Conservation (phyloP, 2,113 vertebrate genomes). For the Muntiacus muntjak region DNA sequence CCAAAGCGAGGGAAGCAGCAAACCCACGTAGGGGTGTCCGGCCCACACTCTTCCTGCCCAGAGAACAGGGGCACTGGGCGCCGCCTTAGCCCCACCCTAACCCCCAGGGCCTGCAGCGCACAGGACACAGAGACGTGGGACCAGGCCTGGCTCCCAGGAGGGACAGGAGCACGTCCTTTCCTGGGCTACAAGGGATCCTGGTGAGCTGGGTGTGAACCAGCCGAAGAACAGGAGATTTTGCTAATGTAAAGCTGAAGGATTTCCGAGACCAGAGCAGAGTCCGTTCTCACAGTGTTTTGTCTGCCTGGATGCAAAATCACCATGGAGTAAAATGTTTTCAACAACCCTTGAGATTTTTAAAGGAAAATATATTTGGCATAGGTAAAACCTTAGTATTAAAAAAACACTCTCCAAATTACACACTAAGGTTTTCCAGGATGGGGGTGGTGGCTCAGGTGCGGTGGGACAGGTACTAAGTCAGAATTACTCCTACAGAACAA, state of each 20-base stretch:
- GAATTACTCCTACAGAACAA: not conserved
- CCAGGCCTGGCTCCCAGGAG: not conserved
- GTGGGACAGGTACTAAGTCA: not conserved
- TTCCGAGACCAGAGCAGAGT: not conserved
- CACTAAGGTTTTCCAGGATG: not conserved
- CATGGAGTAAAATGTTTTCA: not conserved
- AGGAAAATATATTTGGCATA: not conserved
- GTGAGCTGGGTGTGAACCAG: not conserved
- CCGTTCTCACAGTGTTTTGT: not conserved
- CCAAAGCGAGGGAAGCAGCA: not conserved
- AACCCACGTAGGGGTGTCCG: too few species aligned
- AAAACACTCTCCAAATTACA: not conserved
- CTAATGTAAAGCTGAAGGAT: not conserved
- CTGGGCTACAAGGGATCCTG: not conserved
- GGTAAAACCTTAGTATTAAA: conserved; percentile 1
- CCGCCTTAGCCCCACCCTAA: not conserved
- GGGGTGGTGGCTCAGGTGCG: not conserved
- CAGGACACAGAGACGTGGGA: not conserved
- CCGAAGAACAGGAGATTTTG: not conserved
- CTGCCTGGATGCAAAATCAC: not conserved
- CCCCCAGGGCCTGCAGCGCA: not conserved
- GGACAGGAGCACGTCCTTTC: not conserved
- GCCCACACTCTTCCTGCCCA: not conserved
- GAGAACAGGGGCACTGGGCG: not conserved
- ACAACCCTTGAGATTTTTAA: not conserved